Evolutionary conservation across 2,113 vertebrate species (phyloP).

Genomic region (Leucosticte australis): DNA sequence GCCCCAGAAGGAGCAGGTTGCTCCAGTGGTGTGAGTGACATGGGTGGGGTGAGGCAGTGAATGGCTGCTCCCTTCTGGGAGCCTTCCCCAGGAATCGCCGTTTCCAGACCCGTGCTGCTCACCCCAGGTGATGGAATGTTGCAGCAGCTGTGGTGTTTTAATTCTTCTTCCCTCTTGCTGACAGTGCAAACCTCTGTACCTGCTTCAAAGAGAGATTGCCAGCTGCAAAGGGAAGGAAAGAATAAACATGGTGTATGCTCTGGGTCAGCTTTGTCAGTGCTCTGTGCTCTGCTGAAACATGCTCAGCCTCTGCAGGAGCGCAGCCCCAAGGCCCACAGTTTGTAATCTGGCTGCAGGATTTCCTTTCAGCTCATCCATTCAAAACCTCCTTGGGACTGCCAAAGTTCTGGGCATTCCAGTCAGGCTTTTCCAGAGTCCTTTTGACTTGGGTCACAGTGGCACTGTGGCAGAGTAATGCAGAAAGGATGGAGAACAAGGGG

Average conservation of each 20-base stretch:
- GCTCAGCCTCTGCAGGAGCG: not conserved
- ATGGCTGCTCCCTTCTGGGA: not conserved
- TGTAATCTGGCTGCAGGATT: not conserved
- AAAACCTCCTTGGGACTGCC: not conserved
- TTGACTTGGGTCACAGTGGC: not conserved
- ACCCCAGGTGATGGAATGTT: not conserved
- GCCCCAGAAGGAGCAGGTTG: not conserved
- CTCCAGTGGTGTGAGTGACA: accelerated
- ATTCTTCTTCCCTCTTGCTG: not conserved
- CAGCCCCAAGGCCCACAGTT: not conserved
- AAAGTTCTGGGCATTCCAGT: not conserved
- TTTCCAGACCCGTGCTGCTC: accelerated
- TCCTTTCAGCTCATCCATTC: not conserved
- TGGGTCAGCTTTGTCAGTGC: not conserved
- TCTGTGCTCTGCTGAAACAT: not conserved
- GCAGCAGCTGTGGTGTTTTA: not conserved
- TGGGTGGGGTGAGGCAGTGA: accelerated
- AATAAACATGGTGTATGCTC: accelerated
- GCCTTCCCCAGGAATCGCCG: accelerated
- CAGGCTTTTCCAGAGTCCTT: not conserved
- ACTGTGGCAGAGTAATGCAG: not conserved
- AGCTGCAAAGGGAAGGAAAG: not conserved
- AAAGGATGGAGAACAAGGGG: not conserved
- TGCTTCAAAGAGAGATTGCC: not conserved
- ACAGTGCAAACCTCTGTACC: not conserved